Conservation (phyloP, 2,797 vertebrate genomes). For the Sebastes reedi region DNA sequence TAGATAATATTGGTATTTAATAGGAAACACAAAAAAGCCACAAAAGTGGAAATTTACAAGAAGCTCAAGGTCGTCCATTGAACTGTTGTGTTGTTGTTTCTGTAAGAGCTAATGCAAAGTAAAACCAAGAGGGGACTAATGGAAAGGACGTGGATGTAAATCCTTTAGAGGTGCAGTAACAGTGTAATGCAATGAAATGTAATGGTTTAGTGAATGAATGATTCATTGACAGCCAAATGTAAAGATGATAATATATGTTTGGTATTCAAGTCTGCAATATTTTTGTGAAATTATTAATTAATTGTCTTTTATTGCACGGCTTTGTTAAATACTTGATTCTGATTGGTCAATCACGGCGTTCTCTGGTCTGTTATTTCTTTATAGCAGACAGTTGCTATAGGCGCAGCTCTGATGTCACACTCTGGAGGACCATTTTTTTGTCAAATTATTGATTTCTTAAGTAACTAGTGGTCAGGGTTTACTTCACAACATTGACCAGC, state of each 20-base stretch:
- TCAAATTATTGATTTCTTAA: too few species aligned
- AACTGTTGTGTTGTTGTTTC: not conserved
- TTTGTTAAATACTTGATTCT: too few species aligned
- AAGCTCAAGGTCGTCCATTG: slow-evolving; percentile 7
- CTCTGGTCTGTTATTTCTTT: too few species aligned
- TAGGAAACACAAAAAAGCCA: not conserved
- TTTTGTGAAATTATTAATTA: not conserved
- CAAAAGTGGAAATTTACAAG: slow-evolving; percentile 4
- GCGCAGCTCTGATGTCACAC: too few species aligned
- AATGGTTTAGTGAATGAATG: not conserved
- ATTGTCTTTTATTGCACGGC: not conserved
- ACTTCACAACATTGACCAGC: too few species aligned
- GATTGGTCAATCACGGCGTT: not conserved
- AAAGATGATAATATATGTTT: not conserved
- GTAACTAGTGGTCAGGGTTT: too few species aligned
- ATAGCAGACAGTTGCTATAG: too few species aligned
- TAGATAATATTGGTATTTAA: slow-evolving; percentile 26
- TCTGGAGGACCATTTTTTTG: too few species aligned
- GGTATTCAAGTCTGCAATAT: not conserved
- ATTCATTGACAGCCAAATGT: not conserved
- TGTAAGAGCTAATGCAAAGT: not conserved
- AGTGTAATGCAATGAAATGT: not conserved
- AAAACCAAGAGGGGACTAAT: not conserved
- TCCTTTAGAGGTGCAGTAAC: not conserved
- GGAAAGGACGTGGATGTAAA: not conserved